Evolutionary conservation across 2,113 vertebrate genomes (phyloP), one percentile per base, ranked within the genome.

Genomic region (Xyrauchen texanus): DNA sequence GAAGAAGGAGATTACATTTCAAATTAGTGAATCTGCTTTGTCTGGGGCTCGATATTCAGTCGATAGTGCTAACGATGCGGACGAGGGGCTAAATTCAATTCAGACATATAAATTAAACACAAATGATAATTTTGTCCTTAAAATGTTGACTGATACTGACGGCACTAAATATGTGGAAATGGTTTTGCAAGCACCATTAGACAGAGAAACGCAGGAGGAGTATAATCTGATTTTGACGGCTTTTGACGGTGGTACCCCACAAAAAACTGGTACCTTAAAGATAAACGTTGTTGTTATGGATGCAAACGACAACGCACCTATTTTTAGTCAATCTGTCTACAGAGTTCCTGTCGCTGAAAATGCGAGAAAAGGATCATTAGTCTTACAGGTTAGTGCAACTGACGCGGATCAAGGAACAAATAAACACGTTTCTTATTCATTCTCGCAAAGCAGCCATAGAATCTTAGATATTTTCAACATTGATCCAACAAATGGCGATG

Each of bases 111-210:
- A 80, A 34, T 78, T 93, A 2, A 87, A 77, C 7, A 86, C 87
- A 5, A 88, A 87, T 3, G 88, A 91, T 81, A 0, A 90, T 85
- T 94, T 95, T 79, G 83, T 83, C 65, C 69, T 94, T 0, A 85
- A 94, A 69, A 63, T 88, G 11, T 78, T 90, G 8, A 83, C 89
- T 75, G 88, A 67, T 0, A 71, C 81, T 0, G 88, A 90, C n/a
- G 83, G 89, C 42, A 91, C 87, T 0, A 93, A 93, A 86, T 91
- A 92, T n/a, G 79, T 87, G 11, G 88, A 93, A 80, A 90, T 94
- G 86, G 68, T 91, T 5, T 86, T 94, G 10, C 87, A 93, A 15
- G 88, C 88, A 0, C 5, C 76, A 0, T 68, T 93, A 2, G 91
- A 93, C 57, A 81, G 88, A 72, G 92, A 93, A 85, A 89, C 85